These are phyloP conservation scores for Phaethon lepturus DNA, from an alignment of 2,113 vertebrate species.

Conservation along the genomic window DNA sequence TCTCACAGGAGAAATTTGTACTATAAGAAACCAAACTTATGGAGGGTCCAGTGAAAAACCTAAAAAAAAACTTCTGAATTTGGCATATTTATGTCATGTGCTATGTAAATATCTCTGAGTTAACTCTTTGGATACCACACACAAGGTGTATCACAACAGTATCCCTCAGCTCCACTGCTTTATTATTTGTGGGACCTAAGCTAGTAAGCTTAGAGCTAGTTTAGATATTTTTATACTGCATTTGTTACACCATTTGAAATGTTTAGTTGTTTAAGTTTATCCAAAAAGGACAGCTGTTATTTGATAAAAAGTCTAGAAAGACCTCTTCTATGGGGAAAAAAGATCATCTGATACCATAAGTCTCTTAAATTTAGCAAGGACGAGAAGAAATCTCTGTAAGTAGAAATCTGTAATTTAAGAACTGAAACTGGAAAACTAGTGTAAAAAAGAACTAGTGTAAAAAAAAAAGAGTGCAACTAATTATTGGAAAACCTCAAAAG, in stretches of 20 bases:
- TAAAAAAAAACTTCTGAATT: background rate
- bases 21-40: background rate
- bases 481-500: background rate
- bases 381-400: background rate
- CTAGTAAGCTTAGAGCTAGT: background rate
- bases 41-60: background rate
- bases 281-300: background rate
- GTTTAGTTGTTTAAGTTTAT: background rate
- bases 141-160: background rate
- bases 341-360: background rate
- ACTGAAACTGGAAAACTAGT: background rate
- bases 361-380: background rate
- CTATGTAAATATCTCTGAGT: background rate
- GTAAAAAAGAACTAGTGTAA: too few relatives aligned
- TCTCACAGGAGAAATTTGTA: background rate
- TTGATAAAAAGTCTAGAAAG: background rate
- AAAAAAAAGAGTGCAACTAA: background rate
- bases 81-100: background rate
- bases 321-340: background rate
- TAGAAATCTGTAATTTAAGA: background rate
- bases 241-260: background rate
- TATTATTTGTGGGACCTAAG: background rate
- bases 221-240: background rate
- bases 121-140: background rate
- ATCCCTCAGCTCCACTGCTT: background rate